Conservation (phyloP, 2,888 invertebrate genomes). For the Melangyna quadrimaculata region DNA sequence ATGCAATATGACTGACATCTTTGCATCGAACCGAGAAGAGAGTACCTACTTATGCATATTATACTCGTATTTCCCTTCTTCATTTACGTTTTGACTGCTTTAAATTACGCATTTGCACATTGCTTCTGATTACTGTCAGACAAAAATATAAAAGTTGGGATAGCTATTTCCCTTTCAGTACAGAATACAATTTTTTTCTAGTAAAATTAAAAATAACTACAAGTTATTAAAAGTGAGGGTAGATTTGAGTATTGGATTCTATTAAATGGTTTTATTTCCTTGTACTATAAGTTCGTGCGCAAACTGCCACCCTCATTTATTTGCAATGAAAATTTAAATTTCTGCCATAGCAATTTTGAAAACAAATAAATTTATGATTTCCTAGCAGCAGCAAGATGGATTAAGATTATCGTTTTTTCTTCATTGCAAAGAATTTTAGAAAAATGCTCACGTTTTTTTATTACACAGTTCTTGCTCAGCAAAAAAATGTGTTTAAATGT, state of each 20-base stretch:
- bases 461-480: not conserved
- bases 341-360: not conserved
- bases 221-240: not conserved
- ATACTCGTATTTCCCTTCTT: not conserved
- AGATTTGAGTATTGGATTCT: not conserved
- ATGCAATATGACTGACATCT: not conserved
- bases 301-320: not conserved
- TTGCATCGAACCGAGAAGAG: not conserved
- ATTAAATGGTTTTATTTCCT: no score
- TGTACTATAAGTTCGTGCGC: no score
- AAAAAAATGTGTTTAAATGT: not conserved
- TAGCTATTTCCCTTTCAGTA: not conserved
- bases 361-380: not conserved
- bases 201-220: not conserved
- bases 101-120: no score
- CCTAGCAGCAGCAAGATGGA: not conserved
- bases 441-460: slow-evolving; percentile 36
- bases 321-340: slow-evolving; percentile 23
- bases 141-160: no score
- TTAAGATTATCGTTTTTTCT: slow-evolving; percentile 1
- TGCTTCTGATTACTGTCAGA: no score
- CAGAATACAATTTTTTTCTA: not conserved
- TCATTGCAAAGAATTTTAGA: not conserved
- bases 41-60: not conserved
- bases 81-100: not conserved